phyloP scores from a whole-genome alignment of 2,113 vertebrate genomes.

The Leuciscus idus region DNA sequence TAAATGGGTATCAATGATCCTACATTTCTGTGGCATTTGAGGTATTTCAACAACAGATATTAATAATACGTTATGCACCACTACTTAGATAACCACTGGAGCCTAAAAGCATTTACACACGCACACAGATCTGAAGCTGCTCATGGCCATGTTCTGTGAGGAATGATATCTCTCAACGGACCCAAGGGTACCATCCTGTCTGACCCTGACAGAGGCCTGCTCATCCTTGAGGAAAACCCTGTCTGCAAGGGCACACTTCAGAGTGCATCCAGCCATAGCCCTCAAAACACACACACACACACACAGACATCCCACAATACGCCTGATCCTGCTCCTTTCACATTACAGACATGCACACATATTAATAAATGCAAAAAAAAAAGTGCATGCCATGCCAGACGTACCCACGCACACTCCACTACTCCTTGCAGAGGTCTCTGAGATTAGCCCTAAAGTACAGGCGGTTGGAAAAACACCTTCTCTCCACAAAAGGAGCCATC shows the following conservation, averaged over 20 bases:
- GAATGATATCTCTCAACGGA: conserved; percentile 23
- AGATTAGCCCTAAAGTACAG: conserved; percentile 38
- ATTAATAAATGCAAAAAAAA: background rate
- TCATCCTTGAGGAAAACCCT: conserved; percentile 45
- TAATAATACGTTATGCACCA: background rate
- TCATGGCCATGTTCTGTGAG: conserved; percentile 30
- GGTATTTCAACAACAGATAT: background rate
- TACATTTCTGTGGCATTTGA: background rate
- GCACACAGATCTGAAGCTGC: conserved; percentile 14
- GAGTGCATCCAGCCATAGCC: background rate
- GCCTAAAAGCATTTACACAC: conserved; percentile 37
- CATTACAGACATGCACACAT: background rate
- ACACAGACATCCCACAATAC: background rate
- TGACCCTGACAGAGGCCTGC: conserved; percentile 44
- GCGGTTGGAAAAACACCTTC: conserved; percentile 47
- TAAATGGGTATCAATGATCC: background rate
- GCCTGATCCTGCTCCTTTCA: background rate
- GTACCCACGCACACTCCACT: background rate
- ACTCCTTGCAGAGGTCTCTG: background rate
- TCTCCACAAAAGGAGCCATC: conserved; percentile 42
- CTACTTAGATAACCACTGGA: conserved; percentile 14
- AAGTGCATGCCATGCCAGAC: background rate
- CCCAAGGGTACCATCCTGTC: conserved; percentile 46
- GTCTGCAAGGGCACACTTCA: conserved; percentile 35
- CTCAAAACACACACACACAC: conserved; percentile 35